Evolutionary conservation across 2,888 invertebrate genomes (phyloP).

Genomic region (Eristalinus sepulchralis): DNA sequence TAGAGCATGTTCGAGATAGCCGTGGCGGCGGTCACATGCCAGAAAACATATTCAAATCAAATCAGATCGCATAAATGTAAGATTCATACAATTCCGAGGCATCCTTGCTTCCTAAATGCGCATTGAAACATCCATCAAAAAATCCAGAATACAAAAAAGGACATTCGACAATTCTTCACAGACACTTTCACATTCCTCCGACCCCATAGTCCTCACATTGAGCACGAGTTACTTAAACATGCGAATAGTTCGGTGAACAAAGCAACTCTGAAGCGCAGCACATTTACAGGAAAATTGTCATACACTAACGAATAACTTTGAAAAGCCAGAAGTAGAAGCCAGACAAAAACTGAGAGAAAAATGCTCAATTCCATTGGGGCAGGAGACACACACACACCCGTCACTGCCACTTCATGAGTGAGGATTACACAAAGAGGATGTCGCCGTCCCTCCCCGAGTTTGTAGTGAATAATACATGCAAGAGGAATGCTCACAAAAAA

Average conservation of each 20-base stretch:
- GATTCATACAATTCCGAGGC: too few relatives aligned
- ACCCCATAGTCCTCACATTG: too few relatives aligned
- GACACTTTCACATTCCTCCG: too few relatives aligned
- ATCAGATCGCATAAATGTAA: too few relatives aligned
- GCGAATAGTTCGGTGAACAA: slow-evolving; percentile 22
- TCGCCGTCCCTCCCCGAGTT: slow-evolving; percentile 18
- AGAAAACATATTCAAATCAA: too few relatives aligned
- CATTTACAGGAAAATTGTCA: slow-evolving; percentile 45
- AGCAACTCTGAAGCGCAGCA: slow-evolving; percentile 4
- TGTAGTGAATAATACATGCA: slow-evolving; percentile 32
- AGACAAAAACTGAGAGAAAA: not conserved
- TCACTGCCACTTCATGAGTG: not conserved
- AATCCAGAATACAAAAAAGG: too few relatives aligned
- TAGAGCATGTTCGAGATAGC: too few relatives aligned
- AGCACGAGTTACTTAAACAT: slow-evolving; percentile 8
- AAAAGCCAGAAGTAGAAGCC: not conserved
- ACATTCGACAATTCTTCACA: too few relatives aligned
- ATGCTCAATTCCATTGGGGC: not conserved
- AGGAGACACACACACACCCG: slow-evolving; percentile 18
- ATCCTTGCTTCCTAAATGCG: too few relatives aligned
- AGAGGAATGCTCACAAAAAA: slow-evolving; percentile 2
- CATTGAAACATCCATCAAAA: too few relatives aligned
- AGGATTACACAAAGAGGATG: slow-evolving; percentile 2
- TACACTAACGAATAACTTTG: slow-evolving; percentile 27
- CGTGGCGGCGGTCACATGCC: too few relatives aligned